phyloP scores from a whole-genome alignment of 2,113 vertebrate genomes.

The Vulpes ferrilata region DNA sequence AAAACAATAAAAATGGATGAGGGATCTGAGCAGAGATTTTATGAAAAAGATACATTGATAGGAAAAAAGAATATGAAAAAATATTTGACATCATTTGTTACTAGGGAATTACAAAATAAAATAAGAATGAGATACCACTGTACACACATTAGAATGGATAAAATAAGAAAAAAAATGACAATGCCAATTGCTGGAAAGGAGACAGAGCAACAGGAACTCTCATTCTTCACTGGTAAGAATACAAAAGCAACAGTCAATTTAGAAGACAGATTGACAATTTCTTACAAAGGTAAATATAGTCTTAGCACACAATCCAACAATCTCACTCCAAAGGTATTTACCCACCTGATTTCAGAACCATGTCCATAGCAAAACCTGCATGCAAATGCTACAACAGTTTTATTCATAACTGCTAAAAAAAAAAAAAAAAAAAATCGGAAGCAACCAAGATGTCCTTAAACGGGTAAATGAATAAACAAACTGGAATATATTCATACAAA shows the following conservation, averaged over 20 bases:
- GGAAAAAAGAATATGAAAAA: conserved; percentile 20
- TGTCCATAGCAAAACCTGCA: not conserved
- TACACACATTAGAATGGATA: not conserved
- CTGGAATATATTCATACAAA: not conserved
- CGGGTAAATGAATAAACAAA: not conserved
- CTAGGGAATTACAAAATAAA: not conserved
- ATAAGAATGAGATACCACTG: not conserved
- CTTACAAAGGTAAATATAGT: not conserved
- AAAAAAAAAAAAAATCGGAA: not conserved
- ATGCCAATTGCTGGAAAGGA: not conserved
- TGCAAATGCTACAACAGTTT: not conserved
- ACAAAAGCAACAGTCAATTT: not conserved
- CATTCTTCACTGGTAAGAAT: not conserved
- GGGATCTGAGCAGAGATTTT: not conserved
- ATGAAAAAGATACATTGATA: not conserved
- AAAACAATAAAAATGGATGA: not conserved
- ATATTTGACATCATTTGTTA: not conserved
- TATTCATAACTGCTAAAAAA: not conserved
- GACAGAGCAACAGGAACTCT: not conserved
- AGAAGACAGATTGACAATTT: not conserved
- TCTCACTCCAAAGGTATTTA: not conserved
- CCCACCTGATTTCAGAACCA: not conserved
- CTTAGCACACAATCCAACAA: not conserved
- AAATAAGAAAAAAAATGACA: not conserved
- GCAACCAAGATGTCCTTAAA: not conserved